Base-by-base conservation (phyloP, 2,888 invertebrate species). In the Tortrix viridana region DNA sequence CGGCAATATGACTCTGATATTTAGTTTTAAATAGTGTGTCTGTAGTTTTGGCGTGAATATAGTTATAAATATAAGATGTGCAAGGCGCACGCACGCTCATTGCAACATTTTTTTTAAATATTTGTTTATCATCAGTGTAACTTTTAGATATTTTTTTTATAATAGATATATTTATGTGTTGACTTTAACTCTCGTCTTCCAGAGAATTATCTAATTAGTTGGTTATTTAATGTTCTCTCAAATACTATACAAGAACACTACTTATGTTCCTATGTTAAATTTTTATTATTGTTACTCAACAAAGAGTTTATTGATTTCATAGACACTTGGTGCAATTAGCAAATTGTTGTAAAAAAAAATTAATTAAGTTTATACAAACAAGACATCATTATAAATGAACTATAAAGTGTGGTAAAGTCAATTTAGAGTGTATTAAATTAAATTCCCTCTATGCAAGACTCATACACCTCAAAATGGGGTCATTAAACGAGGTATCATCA, bases 221-320 rank as follows among this genome's bases (percentile, higher is more conserved):
- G 41, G 41, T 16, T 58, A 54, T 54, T 60, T 18, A 26, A 63
- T 48, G 32, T 60, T 43, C 41, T 53, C 43, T 38, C 60, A 32
- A 60, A 67, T 52, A 44, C 18, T 4, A 43, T 56, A 68, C 65
- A 64, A 65, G 68, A 76, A 71, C 75, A 69, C 73, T 75, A 77
- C 74, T 73, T 73, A 78, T 83, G 82, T 86, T 84, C 83, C 83
- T 84, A 82, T 82, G 77, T 82, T 82, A 74, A 79, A 80, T 80
- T 85, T 82, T 83, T 86, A 84, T 84, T 80, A 72, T 78, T 84
- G 81, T 86, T 86, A 80, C 78, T 81, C 72, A 79, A 73, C 82
- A 74, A 79, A 79, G 75, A 83, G 74, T 66, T 81, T 81, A 79
- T 80, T 69, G 71, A 75, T 80, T 80, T 81, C 77, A 69, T 74